Percentiles rank a stretch among this genome's conserved stretches.
Conservation (phyloP, 37 sponge, comb jelly and placozoan genomes). For the Chondrilla cf. caribensis region DNA sequence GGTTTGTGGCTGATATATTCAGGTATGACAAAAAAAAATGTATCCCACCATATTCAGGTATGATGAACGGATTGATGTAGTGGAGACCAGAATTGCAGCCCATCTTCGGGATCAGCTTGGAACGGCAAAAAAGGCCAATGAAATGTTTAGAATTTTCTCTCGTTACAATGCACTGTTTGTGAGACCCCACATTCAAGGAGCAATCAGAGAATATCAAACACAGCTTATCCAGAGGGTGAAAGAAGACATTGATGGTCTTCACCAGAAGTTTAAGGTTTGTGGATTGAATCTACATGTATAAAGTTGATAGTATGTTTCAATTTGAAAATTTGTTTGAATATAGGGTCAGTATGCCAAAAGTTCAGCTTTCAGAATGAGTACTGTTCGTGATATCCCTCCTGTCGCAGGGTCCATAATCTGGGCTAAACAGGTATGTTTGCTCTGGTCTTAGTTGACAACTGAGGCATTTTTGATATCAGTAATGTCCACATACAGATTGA, state of each 20-base stretch:
- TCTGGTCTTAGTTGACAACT: no score
- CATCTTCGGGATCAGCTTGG: slow-evolving; percentile 97
- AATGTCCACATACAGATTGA: slow-evolving; percentile 65
- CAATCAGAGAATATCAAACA: slow-evolving; percentile 98
- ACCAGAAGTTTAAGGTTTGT: slow-evolving; percentile 94
- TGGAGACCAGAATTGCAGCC: slow-evolving; percentile 96
- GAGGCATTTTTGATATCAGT: no score
- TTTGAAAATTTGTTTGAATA: neutral
- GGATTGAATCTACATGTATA: neutral
- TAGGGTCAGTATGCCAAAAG: slow-evolving; percentile 89
- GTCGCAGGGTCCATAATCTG: slow-evolving; percentile 97
- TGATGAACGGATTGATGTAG: slow-evolving; percentile 95
- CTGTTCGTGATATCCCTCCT: slow-evolving; percentile 86
- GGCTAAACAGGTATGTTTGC: slow-evolving; percentile 87
- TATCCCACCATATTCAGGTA: slow-evolving; percentile 47
- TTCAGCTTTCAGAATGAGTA: slow-evolving; percentile 71
- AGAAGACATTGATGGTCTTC: slow-evolving; percentile 96
- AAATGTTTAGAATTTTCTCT: slow-evolving; percentile 99
- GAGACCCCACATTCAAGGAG: slow-evolving; percentile 94
- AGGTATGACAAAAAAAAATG: neutral
- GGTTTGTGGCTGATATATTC: neutral
- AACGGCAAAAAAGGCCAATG: slow-evolving; percentile 97
- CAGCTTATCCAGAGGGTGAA: slow-evolving; percentile 98
- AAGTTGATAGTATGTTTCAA: neutral
- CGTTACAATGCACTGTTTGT: slow-evolving; percentile 98